phyloP scores from a whole-genome alignment of 2,888 invertebrate genomes.

The Pasiphila rectangulata region DNA sequence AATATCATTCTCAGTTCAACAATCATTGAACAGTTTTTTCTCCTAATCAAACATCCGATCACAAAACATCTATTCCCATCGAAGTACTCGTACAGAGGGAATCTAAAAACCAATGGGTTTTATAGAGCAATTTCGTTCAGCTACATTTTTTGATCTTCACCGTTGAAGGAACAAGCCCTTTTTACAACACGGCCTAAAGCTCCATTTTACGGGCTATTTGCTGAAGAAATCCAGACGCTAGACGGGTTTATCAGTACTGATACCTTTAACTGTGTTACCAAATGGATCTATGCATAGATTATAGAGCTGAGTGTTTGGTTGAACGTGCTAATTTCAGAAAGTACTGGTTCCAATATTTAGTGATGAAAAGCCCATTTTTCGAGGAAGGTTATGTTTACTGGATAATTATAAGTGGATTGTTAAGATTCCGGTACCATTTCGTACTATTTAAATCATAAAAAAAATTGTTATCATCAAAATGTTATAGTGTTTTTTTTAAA shows the following conservation, averaged over 20 bases:
- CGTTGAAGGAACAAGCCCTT: constrained; percentile 28
- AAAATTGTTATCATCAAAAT: too few species aligned
- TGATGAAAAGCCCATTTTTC: too few species aligned
- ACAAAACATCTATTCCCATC: constrained; percentile 1
- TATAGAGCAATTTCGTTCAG: constrained; percentile 21
- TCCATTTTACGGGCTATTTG: constrained; percentile 28
- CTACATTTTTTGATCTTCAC: constrained; percentile 26
- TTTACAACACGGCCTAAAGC: constrained; percentile 19
- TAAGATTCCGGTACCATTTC: too few species aligned
- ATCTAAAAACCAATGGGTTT: constrained; percentile 14
- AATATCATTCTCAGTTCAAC: too few species aligned
- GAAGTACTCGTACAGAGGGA: constrained; percentile 8
- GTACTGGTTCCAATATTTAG: too few species aligned
- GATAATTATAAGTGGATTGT: too few species aligned
- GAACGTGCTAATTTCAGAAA: too few species aligned
- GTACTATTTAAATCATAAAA: too few species aligned
- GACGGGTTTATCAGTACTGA: constrained; percentile 24
- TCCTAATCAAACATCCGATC: background rate
- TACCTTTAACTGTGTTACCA: constrained; percentile 11
- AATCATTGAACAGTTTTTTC: background rate
- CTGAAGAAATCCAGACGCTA: constrained; percentile 31
- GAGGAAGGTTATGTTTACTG: too few species aligned
- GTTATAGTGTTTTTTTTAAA: too few species aligned
- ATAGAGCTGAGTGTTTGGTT: too few species aligned
- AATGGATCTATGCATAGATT: too few species aligned